phyloP scores from a whole-genome alignment of 2,888 invertebrate genomes.

The Hypselothyrea guttata region DNA sequence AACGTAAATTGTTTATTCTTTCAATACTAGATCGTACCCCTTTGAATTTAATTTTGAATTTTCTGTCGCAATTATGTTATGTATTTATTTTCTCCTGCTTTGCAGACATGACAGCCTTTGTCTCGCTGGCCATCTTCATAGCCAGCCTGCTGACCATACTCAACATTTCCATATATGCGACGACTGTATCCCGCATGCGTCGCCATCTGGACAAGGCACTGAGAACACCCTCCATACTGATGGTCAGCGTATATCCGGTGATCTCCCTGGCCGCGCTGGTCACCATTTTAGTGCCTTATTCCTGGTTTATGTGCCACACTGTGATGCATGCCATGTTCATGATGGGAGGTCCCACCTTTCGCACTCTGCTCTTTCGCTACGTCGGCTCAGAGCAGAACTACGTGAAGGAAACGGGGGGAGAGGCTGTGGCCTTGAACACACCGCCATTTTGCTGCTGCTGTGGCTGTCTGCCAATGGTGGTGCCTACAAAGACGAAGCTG shows the following conservation, averaged over 20 bases:
- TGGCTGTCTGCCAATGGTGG: conserved; percentile 70
- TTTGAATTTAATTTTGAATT: too few relatives aligned
- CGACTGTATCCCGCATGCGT: conserved; percentile 67
- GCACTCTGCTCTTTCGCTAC: conserved; percentile 80
- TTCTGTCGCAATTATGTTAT: too few relatives aligned
- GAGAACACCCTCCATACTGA: conserved; percentile 59
- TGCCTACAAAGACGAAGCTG: conserved; percentile 73
- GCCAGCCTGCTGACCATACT: conserved; percentile 72
- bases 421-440: conserved; percentile 77
- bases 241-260: conserved; percentile 79
- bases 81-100: too few relatives aligned
- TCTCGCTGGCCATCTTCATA: conserved; percentile 76
- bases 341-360: conserved; percentile 76
- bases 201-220: conserved; percentile 62
- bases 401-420: conserved; percentile 81
- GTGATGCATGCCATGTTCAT: conserved; percentile 81
- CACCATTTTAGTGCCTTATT: conserved; percentile 79
- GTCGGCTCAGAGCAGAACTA: conserved; percentile 80
- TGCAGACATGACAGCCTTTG: conserved; percentile 79
- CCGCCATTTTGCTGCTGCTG: conserved; percentile 80
- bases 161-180: conserved; percentile 76
- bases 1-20: too few relatives aligned
- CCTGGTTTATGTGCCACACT: conserved; percentile 80
- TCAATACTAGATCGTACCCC: too few relatives aligned
- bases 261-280: conserved; percentile 77